Conservation (phyloP, 2,888 invertebrate species). For the Tanaodytes sp. region DNA sequence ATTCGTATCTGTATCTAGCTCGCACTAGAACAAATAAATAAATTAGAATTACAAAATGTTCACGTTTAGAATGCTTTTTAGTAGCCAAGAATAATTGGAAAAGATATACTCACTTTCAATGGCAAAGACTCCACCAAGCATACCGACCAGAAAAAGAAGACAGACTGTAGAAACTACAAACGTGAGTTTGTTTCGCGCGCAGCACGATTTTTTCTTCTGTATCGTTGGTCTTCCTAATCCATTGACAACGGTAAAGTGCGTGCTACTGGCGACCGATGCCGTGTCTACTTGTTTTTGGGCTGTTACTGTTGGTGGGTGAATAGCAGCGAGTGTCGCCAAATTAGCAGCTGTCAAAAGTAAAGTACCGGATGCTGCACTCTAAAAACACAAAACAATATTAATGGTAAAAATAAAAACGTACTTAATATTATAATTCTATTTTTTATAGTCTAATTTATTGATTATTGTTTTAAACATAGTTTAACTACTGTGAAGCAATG, state of each 20-base stretch:
- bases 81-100: too few relatives aligned
- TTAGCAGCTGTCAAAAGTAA: slow-evolving; percentile 86
- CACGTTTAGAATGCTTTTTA: too few relatives aligned
- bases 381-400: slow-evolving; percentile 66
- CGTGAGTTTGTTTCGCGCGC: slow-evolving; percentile 86
- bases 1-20: slow-evolving; percentile 71
- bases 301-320: slow-evolving; percentile 72
- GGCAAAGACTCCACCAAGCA: slow-evolving; percentile 85
- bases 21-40: slow-evolving; percentile 75
- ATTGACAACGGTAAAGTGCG: slow-evolving; percentile 90
- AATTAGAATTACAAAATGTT: too few relatives aligned
- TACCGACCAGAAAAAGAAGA: slow-evolving; percentile 85
- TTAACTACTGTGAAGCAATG: too few relatives aligned
- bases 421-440: too few relatives aligned
- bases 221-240: slow-evolving; percentile 80
- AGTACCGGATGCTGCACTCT: slow-evolving; percentile 89
- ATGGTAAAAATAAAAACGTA: slow-evolving; percentile 1
- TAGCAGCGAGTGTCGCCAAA: slow-evolving; percentile 73
- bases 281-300: slow-evolving; percentile 78
- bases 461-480: too few relatives aligned
- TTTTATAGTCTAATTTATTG: too few relatives aligned
- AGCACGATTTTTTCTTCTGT: slow-evolving; percentile 78
- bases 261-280: slow-evolving; percentile 86
- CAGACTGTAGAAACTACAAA: slow-evolving; percentile 88
- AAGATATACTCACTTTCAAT: slow-evolving; percentile 92